Evolutionary conservation across 2,113 vertebrate species (phyloP).

Genomic region (Petrocephalus zakoni): DNA sequence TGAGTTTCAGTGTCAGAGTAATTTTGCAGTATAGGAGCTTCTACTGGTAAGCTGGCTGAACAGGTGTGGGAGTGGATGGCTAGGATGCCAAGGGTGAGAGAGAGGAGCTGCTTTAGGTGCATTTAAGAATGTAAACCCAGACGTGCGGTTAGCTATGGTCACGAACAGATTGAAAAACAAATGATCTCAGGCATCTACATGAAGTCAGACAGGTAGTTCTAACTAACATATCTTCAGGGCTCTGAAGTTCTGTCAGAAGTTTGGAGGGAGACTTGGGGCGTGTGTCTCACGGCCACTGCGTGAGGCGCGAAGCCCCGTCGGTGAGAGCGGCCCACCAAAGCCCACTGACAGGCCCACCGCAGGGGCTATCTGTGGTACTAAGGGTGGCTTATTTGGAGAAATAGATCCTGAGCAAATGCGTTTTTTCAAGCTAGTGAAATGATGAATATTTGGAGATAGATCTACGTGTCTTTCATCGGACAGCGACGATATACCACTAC

Average conservation of each 20-base stretch:
- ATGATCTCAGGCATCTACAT: background rate
- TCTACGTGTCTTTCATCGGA: background rate
- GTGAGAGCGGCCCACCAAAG: no score
- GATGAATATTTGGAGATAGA: background rate
- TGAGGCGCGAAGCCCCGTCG: no score
- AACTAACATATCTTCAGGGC: background rate
- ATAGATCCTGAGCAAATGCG: background rate
- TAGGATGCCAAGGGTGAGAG: background rate
- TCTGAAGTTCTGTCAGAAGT: no score
- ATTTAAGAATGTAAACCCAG: background rate
- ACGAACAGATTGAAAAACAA: background rate
- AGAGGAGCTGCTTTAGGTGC: background rate
- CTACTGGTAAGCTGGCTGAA: background rate
- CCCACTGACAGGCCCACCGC: no score
- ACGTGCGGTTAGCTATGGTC: background rate
- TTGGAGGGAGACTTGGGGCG: no score
- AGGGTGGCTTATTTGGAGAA: no score
- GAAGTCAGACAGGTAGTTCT: background rate
- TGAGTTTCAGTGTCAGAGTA: background rate
- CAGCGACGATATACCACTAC: no score
- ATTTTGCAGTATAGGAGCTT: background rate
- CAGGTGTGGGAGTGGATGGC: background rate
- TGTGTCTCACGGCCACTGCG: no score
- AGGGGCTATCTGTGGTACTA: no score
- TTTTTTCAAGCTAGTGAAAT: background rate